Evolutionary conservation across 2,797 vertebrate species (phyloP).

Genomic region (Antrozous pallidus): DNA sequence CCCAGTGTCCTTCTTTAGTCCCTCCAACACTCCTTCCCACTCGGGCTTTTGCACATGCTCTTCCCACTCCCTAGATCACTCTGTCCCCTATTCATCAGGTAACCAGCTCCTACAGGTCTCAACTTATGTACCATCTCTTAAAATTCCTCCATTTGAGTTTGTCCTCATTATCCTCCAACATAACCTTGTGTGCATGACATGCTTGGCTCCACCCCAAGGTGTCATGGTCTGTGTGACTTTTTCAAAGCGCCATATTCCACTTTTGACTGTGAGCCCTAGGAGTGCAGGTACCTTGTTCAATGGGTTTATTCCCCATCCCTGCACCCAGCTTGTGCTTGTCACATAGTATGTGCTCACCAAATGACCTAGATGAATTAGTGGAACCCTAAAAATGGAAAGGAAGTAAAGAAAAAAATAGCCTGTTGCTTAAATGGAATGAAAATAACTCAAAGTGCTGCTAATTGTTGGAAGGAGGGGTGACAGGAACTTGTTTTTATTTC

Average conservation of each 20-base stretch:
- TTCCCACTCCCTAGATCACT: background rate
- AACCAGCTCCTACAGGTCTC: background rate
- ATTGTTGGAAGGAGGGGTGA: background rate
- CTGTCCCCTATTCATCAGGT: background rate
- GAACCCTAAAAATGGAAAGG: background rate
- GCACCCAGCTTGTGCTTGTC: accelerated
- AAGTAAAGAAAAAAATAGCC: accelerated
- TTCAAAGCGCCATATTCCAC: background rate
- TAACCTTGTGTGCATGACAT: background rate
- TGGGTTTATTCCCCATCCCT: background rate
- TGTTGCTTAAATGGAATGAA: background rate
- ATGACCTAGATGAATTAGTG: background rate
- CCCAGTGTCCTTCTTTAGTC: too few species aligned
- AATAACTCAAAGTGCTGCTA: background rate
- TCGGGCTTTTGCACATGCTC: background rate
- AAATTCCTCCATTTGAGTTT: background rate
- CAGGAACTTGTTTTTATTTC: background rate
- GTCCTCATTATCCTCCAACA: background rate
- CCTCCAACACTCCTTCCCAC: too few species aligned
- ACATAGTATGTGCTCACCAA: background rate
- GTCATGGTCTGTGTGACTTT: background rate
- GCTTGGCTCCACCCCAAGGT: accelerated
- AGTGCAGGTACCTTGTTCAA: background rate
- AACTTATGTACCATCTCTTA: background rate
- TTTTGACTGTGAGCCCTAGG: background rate